These are phyloP conservation scores for Pluvialis apricaria DNA, from an alignment of 2,113 vertebrate species.

Conservation along the genomic window DNA sequence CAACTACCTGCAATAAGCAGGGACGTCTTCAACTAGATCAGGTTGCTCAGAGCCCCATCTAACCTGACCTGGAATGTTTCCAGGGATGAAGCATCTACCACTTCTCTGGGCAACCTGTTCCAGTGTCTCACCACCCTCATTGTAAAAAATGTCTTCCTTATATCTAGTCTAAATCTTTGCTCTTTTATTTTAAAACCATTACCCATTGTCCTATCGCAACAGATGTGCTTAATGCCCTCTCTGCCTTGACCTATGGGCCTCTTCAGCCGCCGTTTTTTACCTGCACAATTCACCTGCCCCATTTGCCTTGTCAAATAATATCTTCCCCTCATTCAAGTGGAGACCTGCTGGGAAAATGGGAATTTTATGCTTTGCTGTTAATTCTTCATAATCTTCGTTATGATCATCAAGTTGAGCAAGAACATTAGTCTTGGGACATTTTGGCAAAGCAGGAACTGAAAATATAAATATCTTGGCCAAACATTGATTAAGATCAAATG, in stretches of 20 bases:
- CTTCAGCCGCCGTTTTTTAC: not conserved
- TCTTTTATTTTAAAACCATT: not conserved
- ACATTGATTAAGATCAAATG: not conserved
- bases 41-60: rapidly evolving
- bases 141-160: not conserved
- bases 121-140: not conserved
- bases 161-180: rapidly evolving
- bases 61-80: not conserved
- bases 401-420: not conserved
- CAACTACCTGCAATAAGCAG: rapidly evolving
- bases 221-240: not conserved
- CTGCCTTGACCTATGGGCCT: not conserved
- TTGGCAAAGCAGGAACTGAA: not conserved
- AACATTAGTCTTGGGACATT: not conserved
- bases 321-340: not conserved
- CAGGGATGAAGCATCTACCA: not conserved
- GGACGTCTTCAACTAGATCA: not conserved
- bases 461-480: not conserved
- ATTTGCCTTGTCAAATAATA: not conserved
- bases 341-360: not conserved
- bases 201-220: not conserved
- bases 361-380: not conserved
- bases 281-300: not conserved
- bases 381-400: not conserved
- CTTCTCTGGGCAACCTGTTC: rapidly evolving